Conservation (phyloP, 2,113 vertebrate genomes). For the Hymenochirus boettgeri region DNA sequence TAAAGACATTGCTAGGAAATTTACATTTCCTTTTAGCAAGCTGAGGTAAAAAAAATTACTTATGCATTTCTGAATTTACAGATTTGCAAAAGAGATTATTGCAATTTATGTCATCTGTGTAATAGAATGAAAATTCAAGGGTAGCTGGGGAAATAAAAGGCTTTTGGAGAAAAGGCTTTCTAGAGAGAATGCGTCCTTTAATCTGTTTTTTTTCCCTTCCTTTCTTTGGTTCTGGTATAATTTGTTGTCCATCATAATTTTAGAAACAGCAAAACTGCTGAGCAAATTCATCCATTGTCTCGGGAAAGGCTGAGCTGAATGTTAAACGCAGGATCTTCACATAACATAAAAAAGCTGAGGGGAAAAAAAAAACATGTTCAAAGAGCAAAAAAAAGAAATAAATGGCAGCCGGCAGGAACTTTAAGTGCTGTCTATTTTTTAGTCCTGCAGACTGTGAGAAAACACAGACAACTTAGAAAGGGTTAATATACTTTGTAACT, state of each 20-base stretch:
- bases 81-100: slow-evolving; percentile 19
- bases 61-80: slow-evolving; percentile 22
- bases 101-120: slow-evolving; percentile 22
- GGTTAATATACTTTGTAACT: slow-evolving; percentile 23
- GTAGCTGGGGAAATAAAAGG: slow-evolving; percentile 28
- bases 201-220: slow-evolving; percentile 1
- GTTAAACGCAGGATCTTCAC: slow-evolving; percentile 26
- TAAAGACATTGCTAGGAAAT: background rate
- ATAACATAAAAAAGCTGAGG: slow-evolving; percentile 5
- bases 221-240: slow-evolving; percentile 21
- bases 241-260: slow-evolving; percentile 37
- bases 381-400: slow-evolving; percentile 27
- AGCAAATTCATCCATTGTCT: slow-evolving; percentile 34
- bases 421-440: slow-evolving; percentile 16
- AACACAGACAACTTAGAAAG: slow-evolving; percentile 1
- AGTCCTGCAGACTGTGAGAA: background rate
- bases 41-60: background rate
- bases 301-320: slow-evolving; percentile 23
- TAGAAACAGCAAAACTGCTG: slow-evolving; percentile 29
- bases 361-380: slow-evolving; percentile 3
- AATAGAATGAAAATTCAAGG: slow-evolving; percentile 30
- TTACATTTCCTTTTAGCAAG: background rate
- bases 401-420: slow-evolving; percentile 1
- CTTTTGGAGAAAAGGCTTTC: slow-evolving; percentile 25
- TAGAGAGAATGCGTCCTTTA: slow-evolving; percentile 20